Evolutionary conservation across 2,888 invertebrate species (phyloP), one percentile per base, ranked within the genome.

Genomic region (Horisme vitalbata): DNA sequence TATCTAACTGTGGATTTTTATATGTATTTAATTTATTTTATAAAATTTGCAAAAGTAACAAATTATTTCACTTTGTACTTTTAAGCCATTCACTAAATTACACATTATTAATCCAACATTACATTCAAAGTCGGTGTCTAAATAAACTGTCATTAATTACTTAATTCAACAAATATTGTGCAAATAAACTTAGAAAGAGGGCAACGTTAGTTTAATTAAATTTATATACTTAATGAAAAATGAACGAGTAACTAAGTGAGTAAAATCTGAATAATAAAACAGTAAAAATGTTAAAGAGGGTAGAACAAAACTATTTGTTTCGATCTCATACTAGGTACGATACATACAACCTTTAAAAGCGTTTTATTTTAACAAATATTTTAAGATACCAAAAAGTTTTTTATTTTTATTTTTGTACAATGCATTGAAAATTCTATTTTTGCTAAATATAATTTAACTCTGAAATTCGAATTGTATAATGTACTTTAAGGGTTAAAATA

Each of bases 1-100:
- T 79, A 82, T 72, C 83, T 87, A 86, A 74, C 62, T 77, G 71
- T 71, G 69, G 71, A 75, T 74, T 77, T 70, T 77, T 83, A 83
- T 84, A 85, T 87, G 84, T 85, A 86, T 83, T 83, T 76, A 74
- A 71, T 81, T 87, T 82, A 83, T 88, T 50, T 87, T 27, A 92
- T 92, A 92, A 92, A 93, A 92, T 92, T 92, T 93, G 91, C 92
- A 92, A 92, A 93, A 92, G 92, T 92, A 93, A 92, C 92, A 91
- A 92, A 92, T 91, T 83, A 91, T 89, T 86, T 88, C 79, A 59
- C 20, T 90, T 93, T 93, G 92, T 93, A 92, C 92, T 93, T 92
- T 87, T 90, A 92, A 92, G 92, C 92, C 92, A 91, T 92, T 92
- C 91, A 85, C 90, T 90, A 90, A 87, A 87, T 88, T 85, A 89